Evolutionary conservation across 2,888 invertebrate genomes (phyloP), one percentile per base, ranked within the genome.

Genomic region (Bombylius discolor): DNA sequence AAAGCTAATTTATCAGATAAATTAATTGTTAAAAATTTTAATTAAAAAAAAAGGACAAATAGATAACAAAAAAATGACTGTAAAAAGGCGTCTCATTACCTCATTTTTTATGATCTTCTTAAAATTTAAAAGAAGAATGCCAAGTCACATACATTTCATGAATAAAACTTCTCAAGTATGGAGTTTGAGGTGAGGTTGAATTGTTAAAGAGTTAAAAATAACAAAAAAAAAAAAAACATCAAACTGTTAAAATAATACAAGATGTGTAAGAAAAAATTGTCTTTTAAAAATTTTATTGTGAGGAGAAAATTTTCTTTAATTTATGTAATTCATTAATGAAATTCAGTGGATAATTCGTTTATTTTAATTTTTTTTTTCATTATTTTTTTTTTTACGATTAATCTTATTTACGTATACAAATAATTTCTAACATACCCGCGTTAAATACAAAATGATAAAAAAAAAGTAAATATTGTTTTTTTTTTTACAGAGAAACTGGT

Each of bases 251-350:
- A 23, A 23, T 23, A 23, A 23, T 23, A 23, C 23, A 23, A 23
- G 23, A 23, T 23, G 23, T 23, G 23, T 23, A 23, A 23, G 23
- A 23, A 23, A 23, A 23, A 23, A 23, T 23, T 23, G 23, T 23
- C 23, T 23, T 23, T 23, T 23, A 36, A 36, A 36, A 8, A 8
- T 36, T 36, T 36, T 36, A 8, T 36, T 36, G 34, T 36, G 34
- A 8, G 34, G 34, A 36, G 34, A 36, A 59, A 59, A 59, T 59
- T 59, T 55, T 57, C 59, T 59, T 55, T 59, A 60, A 60, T 60
- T 60, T 60, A 60, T 60, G 58, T 59, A 60, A 60, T 60, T 60
- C 57, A 59, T 59, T 60, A 60, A 59, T 57, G 56, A 59, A 60
- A 57, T 60, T 59, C 59, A 58, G 49, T 56, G 58, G 59, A 60